A percentile compares a stretch with the other conserved stretches of the same genome.
Evolutionary conservation across 2,888 invertebrate genomes (phyloP).

Genomic region (Quadroppia sp.): DNA sequence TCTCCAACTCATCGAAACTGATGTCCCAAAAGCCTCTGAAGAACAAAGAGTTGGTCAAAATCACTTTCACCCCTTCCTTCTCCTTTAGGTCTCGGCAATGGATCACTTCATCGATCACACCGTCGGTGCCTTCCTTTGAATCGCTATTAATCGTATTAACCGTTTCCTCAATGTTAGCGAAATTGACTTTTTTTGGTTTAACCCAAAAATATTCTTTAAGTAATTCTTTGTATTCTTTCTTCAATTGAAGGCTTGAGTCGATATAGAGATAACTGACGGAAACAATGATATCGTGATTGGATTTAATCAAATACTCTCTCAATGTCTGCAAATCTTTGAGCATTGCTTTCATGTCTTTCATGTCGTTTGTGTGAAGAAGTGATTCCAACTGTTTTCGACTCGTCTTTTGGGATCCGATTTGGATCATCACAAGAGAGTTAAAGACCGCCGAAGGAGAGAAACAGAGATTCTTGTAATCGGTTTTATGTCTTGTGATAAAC

Average conservation of each 20-base stretch:
- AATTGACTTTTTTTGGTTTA: conserved; percentile 40
- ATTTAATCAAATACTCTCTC: conserved; percentile 24
- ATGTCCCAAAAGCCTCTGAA: conserved; percentile 41
- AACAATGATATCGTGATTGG: conserved; percentile 41
- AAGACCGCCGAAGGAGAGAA: conserved; percentile 38
- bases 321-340: conserved; percentile 10
- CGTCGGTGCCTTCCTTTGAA: conserved; percentile 36
- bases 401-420: conserved; percentile 37
- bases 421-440: conserved; percentile 38
- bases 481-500: conserved; percentile 33
- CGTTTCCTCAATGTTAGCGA: conserved; percentile 9
- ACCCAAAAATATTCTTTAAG: conserved; percentile 34
- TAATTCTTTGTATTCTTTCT: neutral
- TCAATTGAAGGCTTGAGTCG: conserved; percentile 29
- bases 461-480: conserved; percentile 40
- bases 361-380: conserved; percentile 27
- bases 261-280: conserved; percentile 36
- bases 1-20: conserved; percentile 30
- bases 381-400: conserved; percentile 34
- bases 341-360: neutral
- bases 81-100: conserved; percentile 12
- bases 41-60: conserved; percentile 40
- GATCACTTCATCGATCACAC: conserved; percentile 29
- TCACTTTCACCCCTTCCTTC: conserved; percentile 20
- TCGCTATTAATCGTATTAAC: conserved; percentile 42